Conservation (phyloP, 2,888 invertebrate species). For the Caenorhabditis auriculariae region DNA sequence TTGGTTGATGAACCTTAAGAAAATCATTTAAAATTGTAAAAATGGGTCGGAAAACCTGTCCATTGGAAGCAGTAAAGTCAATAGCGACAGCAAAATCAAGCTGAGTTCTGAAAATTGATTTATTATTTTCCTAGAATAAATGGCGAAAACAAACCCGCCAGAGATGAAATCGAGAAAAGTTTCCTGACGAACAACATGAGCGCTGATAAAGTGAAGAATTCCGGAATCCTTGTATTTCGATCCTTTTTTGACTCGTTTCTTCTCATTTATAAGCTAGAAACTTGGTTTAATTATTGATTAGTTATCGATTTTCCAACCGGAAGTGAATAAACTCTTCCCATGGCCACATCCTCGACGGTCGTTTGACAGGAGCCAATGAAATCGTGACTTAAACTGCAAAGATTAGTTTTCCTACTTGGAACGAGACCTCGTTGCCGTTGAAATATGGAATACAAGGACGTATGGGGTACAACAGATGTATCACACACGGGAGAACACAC, state of each 20-base stretch:
- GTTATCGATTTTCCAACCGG: neutral
- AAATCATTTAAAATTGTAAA: no score
- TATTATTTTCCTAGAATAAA: neutral
- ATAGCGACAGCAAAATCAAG: constrained; percentile 67
- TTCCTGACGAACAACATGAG: constrained; percentile 59
- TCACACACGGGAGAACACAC: no score
- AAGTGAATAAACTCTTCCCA: neutral
- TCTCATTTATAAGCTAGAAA: constrained; percentile 65
- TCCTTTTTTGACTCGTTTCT: constrained; percentile 67
- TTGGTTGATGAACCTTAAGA: constrained; percentile 63
- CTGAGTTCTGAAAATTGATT: constrained; percentile 63
- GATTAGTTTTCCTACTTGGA: no score
- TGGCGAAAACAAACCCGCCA: constrained; percentile 65
- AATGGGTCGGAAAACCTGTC: no score
- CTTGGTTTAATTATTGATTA: neutral
- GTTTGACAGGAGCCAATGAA: constrained; percentile 67
- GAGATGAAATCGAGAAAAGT: constrained; percentile 71
- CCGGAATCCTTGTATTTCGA: constrained; percentile 68
- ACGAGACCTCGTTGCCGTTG: no score
- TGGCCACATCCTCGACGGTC: constrained; percentile 45
- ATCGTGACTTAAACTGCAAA: constrained; percentile 65
- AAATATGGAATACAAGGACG: no score
- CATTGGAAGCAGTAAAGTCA: constrained; percentile 68
- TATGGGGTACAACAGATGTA: no score
- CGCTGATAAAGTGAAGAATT: constrained; percentile 59